Evolutionary conservation across 2,888 invertebrate genomes (phyloP), one percentile per base, ranked within the genome.

Genomic region (Linnaemya tessellans): DNA sequence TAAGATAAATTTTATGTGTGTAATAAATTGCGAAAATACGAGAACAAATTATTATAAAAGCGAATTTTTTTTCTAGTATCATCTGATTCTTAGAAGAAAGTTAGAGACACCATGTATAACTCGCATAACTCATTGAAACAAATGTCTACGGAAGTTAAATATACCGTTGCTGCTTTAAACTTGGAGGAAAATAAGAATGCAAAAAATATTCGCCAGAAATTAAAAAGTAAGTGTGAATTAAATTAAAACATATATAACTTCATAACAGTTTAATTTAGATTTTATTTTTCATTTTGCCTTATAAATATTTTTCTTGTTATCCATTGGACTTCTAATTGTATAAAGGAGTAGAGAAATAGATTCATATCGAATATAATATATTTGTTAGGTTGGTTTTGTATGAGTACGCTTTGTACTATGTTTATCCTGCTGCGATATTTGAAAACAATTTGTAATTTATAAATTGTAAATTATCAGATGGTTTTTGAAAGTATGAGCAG

Each of bases 81-180:
- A 75, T 64, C 77, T 54, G 43, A 62, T 43, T 51, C 10, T 5
- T 60, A 51, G 3, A 60, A 13, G 43, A 60, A 75, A 43, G 5
- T 51, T 54, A 18, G 25, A 60, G 43, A 22, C 56, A 65, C 3
- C 25, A 84, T 85, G 84, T 79, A 82, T 65, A 85, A 64, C 58
- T 85, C 84, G 41, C 81, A 81, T 79, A 81, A 64, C 41, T 85
- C 81, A 38, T 58, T 85, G 49, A 85, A 85, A 65, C 81, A 85
- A 65, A 79, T 85, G 58, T 74, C 81, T 38, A 54, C 81, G 11
- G 84, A 85, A 60, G 81, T 64, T 15, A 85, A 74, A 65, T 62
- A 68, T 58, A 81, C 73, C 1, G 81, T 74, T 35, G 54, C 80
- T 46, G 67, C 64, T 58, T 65, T 82, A 64, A 77, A 82, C 20